Conservation (phyloP, 1,140 invertebrate genomes). For the Apolygus lucorum region DNA sequence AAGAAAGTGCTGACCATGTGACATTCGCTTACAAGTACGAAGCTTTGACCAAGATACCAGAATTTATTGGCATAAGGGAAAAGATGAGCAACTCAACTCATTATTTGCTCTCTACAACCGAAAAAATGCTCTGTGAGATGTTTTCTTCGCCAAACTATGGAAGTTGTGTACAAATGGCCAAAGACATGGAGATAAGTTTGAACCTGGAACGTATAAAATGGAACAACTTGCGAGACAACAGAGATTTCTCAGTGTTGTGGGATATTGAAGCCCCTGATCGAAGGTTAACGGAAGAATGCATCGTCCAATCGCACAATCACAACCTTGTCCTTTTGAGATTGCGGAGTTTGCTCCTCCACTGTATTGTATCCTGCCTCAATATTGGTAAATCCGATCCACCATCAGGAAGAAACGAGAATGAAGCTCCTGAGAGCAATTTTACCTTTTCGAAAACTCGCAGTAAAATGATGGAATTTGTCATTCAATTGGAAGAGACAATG, state of each 20-base stretch:
- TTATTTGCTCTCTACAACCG: slow-evolving; percentile 62
- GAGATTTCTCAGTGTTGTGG: slow-evolving; percentile 44
- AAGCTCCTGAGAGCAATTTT: neutral
- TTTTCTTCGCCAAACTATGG: slow-evolving; percentile 44
- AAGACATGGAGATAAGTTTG: slow-evolving; percentile 46
- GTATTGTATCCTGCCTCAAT: slow-evolving; percentile 15
- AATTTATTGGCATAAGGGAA: slow-evolving; percentile 78
- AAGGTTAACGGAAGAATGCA: slow-evolving; percentile 22
- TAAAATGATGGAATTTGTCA: slow-evolving; percentile 6
- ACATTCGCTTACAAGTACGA: slow-evolving; percentile 89
- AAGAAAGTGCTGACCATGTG: slow-evolving; percentile 84
- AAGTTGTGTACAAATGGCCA: slow-evolving; percentile 36
- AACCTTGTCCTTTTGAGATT: slow-evolving; percentile 28
- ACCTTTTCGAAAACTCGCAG: neutral
- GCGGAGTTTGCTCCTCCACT: slow-evolving; percentile 25
- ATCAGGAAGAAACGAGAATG: neutral
- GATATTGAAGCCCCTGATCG: slow-evolving; percentile 24
- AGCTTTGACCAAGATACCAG: slow-evolving; percentile 83
- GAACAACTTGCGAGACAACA: slow-evolving; percentile 48
- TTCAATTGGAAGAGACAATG: slow-evolving; percentile 15
- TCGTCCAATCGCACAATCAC: slow-evolving; percentile 25
- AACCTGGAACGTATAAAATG: slow-evolving; percentile 43
- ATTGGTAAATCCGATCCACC: neutral
- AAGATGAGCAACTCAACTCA: slow-evolving; percentile 74
- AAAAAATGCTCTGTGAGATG: slow-evolving; percentile 69